Evolutionary conservation across 2,797 vertebrate species (phyloP).

Genomic region (Hydrolagus colliei): DNA sequence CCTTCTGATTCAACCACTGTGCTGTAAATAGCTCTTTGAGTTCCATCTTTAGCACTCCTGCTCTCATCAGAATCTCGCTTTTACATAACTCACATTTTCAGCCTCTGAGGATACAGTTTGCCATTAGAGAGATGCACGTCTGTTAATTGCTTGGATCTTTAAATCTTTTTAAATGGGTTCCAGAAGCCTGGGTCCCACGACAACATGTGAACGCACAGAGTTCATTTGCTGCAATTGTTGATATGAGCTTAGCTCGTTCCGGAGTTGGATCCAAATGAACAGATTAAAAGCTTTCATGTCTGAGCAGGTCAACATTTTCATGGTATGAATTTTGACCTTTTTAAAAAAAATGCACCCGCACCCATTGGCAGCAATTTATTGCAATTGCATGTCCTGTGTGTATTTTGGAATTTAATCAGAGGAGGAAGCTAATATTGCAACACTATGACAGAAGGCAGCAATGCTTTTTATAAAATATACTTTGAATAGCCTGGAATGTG

Average conservation of each 20-base stretch:
- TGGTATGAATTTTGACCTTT: background rate
- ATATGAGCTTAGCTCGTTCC: background rate
- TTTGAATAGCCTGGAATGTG: no score
- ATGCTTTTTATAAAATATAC: background rate
- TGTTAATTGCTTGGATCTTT: background rate
- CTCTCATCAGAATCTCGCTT: conserved; percentile 42
- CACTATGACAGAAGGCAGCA: background rate
- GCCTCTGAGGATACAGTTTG: background rate
- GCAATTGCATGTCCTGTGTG: background rate
- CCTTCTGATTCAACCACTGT: conserved; percentile 35
- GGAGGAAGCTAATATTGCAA: background rate
- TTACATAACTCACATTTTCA: conserved; percentile 41
- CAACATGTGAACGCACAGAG: background rate
- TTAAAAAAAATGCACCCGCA: background rate
- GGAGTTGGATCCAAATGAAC: background rate
- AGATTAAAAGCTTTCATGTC: conserved; percentile 8
- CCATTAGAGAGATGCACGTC: background rate
- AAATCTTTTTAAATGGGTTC: background rate
- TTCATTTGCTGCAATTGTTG: background rate
- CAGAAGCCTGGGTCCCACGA: background rate
- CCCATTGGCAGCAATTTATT: conserved; percentile 2
- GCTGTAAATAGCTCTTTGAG: conserved; percentile 47
- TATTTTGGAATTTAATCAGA: background rate
- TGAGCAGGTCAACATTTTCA: background rate
- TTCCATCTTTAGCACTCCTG: conserved; percentile 47